Evolutionary conservation across 2,888 invertebrate genomes (phyloP).

Genomic region (Pristionchus entomophagus): DNA sequence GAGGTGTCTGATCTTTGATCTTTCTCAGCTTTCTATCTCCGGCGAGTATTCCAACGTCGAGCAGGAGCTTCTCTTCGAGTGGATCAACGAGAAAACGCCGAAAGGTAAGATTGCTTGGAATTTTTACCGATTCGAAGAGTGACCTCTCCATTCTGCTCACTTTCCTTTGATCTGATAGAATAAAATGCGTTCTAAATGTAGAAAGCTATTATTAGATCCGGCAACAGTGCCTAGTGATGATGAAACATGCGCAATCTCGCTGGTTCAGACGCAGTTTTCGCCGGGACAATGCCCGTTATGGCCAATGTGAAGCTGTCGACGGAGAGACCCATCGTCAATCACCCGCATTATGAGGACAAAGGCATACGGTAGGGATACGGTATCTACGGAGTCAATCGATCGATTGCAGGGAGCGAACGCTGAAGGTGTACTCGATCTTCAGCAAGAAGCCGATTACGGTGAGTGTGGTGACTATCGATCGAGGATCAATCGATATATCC

Average conservation of each 20-base stretch:
- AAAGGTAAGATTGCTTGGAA: slow-evolving; percentile 51
- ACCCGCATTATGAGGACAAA: slow-evolving; percentile 89
- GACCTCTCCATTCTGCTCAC: too few relatives aligned
- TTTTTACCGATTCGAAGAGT: too few relatives aligned
- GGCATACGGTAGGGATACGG: slow-evolving; percentile 82
- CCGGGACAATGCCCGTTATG: slow-evolving; percentile 89
- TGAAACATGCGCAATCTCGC: too few relatives aligned
- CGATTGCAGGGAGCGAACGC: slow-evolving; percentile 84
- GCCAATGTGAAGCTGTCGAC: slow-evolving; percentile 87
- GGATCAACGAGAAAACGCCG: slow-evolving; percentile 83
- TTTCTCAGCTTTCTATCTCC: slow-evolving; percentile 78
- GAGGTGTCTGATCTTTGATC: neutral
- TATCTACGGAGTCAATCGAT: neutral
- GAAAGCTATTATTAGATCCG: too few relatives aligned
- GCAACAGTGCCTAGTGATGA: neutral
- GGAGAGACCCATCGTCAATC: slow-evolving; percentile 86
- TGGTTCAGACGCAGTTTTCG: slow-evolving; percentile 84
- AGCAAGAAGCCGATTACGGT: slow-evolving; percentile 83
- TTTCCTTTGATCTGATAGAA: too few relatives aligned
- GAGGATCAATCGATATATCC: neutral
- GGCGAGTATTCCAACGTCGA: slow-evolving; percentile 85
- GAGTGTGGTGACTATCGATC: neutral
- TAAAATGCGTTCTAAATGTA: too few relatives aligned
- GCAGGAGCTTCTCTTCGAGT: slow-evolving; percentile 86
- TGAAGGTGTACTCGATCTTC: slow-evolving; percentile 86